phyloP scores from a whole-genome alignment of 2,113 vertebrate genomes.

The Mellivora capensis region DNA sequence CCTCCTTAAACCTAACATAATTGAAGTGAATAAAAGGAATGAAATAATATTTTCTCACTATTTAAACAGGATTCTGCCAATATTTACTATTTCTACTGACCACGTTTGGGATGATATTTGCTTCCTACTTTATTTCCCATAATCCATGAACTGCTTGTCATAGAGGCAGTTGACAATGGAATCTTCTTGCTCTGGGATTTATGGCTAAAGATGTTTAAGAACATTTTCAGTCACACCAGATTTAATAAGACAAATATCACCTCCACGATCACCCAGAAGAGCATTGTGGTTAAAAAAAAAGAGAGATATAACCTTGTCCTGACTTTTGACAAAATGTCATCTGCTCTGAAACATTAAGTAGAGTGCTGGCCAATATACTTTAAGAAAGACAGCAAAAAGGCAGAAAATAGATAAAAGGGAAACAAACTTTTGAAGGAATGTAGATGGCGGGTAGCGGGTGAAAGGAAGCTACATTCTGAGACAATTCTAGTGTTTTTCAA shows the following conservation, averaged over 20 bases:
- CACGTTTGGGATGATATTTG: conserved; percentile 11
- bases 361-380: not conserved
- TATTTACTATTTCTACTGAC: not conserved
- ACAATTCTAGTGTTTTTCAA: not conserved
- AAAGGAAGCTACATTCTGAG: not conserved
- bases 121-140: not conserved
- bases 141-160: not conserved
- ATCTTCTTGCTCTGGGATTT: not conserved
- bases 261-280: not conserved
- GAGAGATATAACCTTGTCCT: not conserved
- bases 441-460: too few species aligned
- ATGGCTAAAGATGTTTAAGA: not conserved
- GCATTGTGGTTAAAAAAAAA: not conserved
- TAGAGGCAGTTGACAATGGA: not conserved
- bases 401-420: not conserved
- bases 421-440: not conserved
- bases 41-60: not conserved
- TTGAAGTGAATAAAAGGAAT: not conserved
- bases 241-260: not conserved
- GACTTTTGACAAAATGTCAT: not conserved
- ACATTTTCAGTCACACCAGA: not conserved
- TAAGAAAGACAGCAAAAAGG: not conserved
- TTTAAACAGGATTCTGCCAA: not conserved
- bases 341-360: not conserved
- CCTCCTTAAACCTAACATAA: not conserved